phyloP scores from a whole-genome alignment of 2,888 invertebrate species.

The Abrostola tripartita region DNA sequence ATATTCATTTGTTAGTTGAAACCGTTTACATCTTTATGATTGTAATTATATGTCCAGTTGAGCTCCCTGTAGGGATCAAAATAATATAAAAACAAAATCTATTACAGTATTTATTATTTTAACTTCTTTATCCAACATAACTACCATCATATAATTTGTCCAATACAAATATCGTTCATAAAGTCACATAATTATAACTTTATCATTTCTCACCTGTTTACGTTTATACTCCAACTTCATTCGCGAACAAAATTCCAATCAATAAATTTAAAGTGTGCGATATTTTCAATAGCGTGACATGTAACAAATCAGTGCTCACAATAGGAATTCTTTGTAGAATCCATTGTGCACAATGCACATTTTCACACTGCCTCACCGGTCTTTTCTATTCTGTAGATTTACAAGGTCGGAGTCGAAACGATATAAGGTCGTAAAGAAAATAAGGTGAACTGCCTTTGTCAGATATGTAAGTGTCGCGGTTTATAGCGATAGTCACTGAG shows the following conservation, averaged over 20 bases:
- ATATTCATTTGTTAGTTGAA: slow-evolving; percentile 67
- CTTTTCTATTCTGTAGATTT: slow-evolving; percentile 24
- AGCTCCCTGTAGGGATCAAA: slow-evolving; percentile 2
- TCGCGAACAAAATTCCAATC: slow-evolving; percentile 42
- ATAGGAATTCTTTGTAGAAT: slow-evolving; percentile 60
- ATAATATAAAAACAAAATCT: too few species aligned
- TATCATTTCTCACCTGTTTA: not conserved
- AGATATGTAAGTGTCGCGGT: slow-evolving; percentile 43
- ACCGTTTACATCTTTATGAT: slow-evolving; percentile 50
- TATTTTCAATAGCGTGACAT: slow-evolving; percentile 56
- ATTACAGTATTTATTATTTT: too few species aligned
- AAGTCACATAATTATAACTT: not conserved
- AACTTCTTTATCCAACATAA: too few species aligned
- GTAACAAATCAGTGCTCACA: slow-evolving; percentile 65
- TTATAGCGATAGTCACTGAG: slow-evolving; percentile 27
- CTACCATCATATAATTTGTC: too few species aligned
- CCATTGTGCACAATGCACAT: slow-evolving; percentile 60
- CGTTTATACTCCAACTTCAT: not conserved
- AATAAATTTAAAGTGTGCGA: slow-evolving; percentile 56
- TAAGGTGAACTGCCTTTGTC: slow-evolving; percentile 41
- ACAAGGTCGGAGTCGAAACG: slow-evolving; percentile 36
- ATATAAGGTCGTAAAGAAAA: slow-evolving; percentile 48
- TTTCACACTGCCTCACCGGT: slow-evolving; percentile 43
- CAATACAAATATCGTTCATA: not conserved
- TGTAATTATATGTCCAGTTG: slow-evolving; percentile 58